Evolutionary conservation across 2,888 invertebrate species (phyloP).

Genomic region (Netelia virgata): DNA sequence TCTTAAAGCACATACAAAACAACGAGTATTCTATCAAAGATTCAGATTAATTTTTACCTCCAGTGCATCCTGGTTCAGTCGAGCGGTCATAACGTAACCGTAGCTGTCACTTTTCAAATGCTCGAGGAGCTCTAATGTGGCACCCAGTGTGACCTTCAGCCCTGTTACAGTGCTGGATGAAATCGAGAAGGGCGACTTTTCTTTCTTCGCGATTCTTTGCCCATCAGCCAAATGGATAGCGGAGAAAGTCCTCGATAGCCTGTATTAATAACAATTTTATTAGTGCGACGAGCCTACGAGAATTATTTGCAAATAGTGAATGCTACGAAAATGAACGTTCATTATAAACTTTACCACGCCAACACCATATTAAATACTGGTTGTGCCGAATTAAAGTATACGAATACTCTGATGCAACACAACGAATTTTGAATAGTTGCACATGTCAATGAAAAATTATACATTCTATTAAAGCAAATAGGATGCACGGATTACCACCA

Average conservation of each 20-base stretch:
- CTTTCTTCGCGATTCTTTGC: conserved; percentile 14
- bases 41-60: conserved; percentile 60
- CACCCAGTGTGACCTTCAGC: conserved; percentile 63
- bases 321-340: conserved; percentile 30
- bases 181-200: conserved; percentile 17
- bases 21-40: conserved; percentile 19
- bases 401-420: conserved; percentile 41
- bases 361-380: conserved; percentile 14
- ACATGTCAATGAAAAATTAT: conserved; percentile 35
- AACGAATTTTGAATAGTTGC: conserved; percentile 24
- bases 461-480: conserved; percentile 34
- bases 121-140: conserved; percentile 57
- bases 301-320: conserved; percentile 26
- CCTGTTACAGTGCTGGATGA: conserved; percentile 58
- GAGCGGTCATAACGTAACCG: conserved; percentile 68
- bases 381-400: conserved; percentile 35
- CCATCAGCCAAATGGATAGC: conserved; percentile 33
- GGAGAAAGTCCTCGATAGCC: conserved; percentile 44
- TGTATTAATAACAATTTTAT: conserved; percentile 32
- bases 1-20: conserved; percentile 17
- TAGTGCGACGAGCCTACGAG: conserved; percentile 18
- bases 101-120: conserved; percentile 46
- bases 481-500: conserved; percentile 32
- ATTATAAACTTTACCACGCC: conserved; percentile 30
- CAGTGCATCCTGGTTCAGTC: conserved; percentile 69